phyloP scores from a whole-genome alignment of 2,113 vertebrate species.

The Cyanocitta stelleri region DNA sequence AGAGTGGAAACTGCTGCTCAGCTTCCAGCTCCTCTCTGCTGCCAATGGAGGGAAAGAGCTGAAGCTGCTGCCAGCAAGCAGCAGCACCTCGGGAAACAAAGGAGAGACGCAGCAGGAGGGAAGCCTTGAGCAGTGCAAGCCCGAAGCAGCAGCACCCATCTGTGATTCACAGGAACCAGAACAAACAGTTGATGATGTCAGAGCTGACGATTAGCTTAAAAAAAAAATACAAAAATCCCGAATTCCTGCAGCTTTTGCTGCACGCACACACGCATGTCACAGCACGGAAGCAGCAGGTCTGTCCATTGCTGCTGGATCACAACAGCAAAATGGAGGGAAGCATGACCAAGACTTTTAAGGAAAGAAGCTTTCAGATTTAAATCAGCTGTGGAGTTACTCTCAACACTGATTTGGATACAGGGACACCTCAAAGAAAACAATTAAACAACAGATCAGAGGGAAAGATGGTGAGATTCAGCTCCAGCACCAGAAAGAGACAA shows the following conservation, averaged over 20 bases:
- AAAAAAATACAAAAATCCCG: background rate
- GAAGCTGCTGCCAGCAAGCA: background rate
- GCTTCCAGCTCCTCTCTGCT: background rate
- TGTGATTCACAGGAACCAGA: background rate
- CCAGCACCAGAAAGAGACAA: background rate
- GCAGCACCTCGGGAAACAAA: background rate
- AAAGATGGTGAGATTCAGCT: background rate
- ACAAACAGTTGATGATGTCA: background rate
- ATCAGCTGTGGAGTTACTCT: background rate
- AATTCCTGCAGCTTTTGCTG: background rate
- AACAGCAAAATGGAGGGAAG: conserved; percentile 34
- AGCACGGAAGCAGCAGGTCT: background rate
- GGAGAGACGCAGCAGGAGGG: background rate
- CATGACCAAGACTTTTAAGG: rapidly evolving
- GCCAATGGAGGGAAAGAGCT: background rate
- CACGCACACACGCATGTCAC: background rate
- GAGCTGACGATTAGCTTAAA: background rate
- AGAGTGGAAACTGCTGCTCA: background rate
- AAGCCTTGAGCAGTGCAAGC: background rate
- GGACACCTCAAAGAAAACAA: background rate
- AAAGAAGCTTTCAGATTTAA: background rate
- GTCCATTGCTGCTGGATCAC: background rate
- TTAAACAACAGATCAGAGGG: background rate
- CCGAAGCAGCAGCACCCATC: background rate
- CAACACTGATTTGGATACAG: background rate